Base-by-base conservation (phyloP, 2,797 vertebrate species). In the Poecilia picta region DNA sequence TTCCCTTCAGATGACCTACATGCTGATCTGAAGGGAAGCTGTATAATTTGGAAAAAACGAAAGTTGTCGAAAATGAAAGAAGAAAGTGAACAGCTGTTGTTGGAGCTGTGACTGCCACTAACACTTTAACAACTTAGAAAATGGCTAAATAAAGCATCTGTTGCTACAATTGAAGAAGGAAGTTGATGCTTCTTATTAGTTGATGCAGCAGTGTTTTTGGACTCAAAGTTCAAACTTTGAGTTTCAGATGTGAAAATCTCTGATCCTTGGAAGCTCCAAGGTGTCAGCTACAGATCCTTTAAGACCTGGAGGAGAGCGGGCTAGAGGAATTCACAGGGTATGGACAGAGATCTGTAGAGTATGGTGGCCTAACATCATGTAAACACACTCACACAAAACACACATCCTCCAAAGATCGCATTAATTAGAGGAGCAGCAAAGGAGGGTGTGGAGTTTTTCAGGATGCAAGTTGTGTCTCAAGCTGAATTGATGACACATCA, bases 401-500 rank as follows among this genome's bases (percentile, higher is more conserved):
- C 25, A 28, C 55, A 57, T 28, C 55, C 28, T 28, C 55, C 28
- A 31, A 31, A 13, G 57, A 33, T 15, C 4, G 13, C 13, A 33
- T 62, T 31, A 5, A 15, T 59, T 15, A 16, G 62, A 36, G 62
- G 33, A 20, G 62, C 33, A 36, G 33, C 7, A 18, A 36, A 66
- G 18, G 62, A 66, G 20, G 16, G 7, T 66, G 15, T 66, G 33
- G 28, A 16, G 25, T n/a, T 36, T 33, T 23, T 75, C 70, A 57
- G 45, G 31, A 70, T 47, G 18, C 45, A 31, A 66, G 31, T 8
- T 73, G 72, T 51, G 47, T 73, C 20, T 73, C 33, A 7, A 5
- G 11, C 72, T 51, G 47, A 73, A 18, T 23, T n/a, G 72, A 73
- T 73, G 71, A 73, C 33, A n/a, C 72, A 53, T 64, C 47, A 74